These are phyloP conservation scores for Synchiropus splendidus DNA, from an alignment of 2,113 vertebrate species.

Conservation along the genomic window DNA sequence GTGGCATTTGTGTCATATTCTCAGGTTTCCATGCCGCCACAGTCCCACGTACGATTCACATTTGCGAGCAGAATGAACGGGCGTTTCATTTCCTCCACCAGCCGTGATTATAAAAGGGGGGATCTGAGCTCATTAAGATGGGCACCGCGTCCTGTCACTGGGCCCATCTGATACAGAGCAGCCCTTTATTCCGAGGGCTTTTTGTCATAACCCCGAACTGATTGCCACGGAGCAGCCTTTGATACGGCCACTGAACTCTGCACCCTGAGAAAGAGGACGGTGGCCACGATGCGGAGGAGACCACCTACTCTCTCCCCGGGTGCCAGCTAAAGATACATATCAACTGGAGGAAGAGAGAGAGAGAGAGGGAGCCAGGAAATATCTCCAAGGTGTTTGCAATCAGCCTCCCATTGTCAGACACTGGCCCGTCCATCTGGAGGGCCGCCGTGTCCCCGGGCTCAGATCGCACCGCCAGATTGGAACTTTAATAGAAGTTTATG, in stretches of 20 bases:
- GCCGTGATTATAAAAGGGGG: constrained; percentile 36
- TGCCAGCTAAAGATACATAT: constrained; percentile 52
- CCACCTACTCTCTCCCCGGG: constrained; percentile 37
- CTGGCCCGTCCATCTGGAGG: constrained; percentile 16
- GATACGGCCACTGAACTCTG: constrained; percentile 56
- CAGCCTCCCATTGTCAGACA: constrained; percentile 42
- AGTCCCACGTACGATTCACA: constrained; percentile 11
- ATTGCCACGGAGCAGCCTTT: constrained; percentile 59
- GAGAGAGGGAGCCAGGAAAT: constrained; percentile 32
- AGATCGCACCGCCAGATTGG: constrained; percentile 22
- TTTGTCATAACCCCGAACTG: constrained; percentile 61
- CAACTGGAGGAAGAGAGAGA: constrained; percentile 13
- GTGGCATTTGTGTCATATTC: too few species aligned
- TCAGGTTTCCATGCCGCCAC: neutral
- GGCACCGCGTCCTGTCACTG: constrained; percentile 32
- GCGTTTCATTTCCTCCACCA: constrained; percentile 27
- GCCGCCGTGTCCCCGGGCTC: constrained; percentile 28
- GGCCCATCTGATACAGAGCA: constrained; percentile 57
- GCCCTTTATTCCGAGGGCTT: constrained; percentile 38
- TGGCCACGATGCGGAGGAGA: constrained; percentile 29
- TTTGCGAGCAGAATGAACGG: constrained; percentile 20
- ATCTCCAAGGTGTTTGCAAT: constrained; percentile 61
- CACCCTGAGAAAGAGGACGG: constrained; percentile 21
- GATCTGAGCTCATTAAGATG: constrained; percentile 54
- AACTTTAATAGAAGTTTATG: constrained; percentile 38